Conservation (phyloP, 2,797 vertebrate genomes). For the Schizopygopsis pylzovi region DNA sequence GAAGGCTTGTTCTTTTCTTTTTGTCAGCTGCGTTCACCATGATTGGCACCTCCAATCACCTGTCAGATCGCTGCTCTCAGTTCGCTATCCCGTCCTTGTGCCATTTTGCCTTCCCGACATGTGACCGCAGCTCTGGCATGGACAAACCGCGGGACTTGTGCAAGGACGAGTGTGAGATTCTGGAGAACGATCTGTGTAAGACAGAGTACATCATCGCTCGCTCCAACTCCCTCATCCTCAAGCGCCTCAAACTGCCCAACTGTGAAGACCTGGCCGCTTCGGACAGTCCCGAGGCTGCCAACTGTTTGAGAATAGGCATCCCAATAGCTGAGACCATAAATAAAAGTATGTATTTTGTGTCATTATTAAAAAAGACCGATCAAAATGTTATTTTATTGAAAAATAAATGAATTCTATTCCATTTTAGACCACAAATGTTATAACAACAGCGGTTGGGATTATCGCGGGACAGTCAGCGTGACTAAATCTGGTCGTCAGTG, state of each 20-base stretch:
- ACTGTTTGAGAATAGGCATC: conserved; percentile 95
- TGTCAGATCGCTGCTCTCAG: conserved; percentile 96
- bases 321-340: conserved; percentile 96
- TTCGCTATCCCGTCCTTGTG: conserved; percentile 97
- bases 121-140: conserved; percentile 84
- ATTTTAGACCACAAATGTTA: conserved; percentile 93
- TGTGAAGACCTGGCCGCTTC: conserved; percentile 92
- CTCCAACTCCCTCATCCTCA: conserved; percentile 95
- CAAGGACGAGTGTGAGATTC: conserved; percentile 96
- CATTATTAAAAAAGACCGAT: not conserved
- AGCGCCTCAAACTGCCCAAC: conserved; percentile 95
- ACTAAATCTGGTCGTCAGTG: conserved; percentile 94
- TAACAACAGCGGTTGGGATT: conserved; percentile 90
- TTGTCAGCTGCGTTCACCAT: conserved; percentile 96
- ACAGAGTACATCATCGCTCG: conserved; percentile 98
- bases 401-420: not conserved
- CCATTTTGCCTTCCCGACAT: conserved; percentile 97
- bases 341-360: conserved; percentile 85
- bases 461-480: conserved; percentile 91
- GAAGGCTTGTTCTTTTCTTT: conserved; percentile 8
- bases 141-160: conserved; percentile 94
- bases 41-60: conserved; percentile 97
- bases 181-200: conserved; percentile 97
- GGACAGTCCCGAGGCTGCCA: conserved; percentile 89
- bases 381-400: not conserved